A percentile compares a stretch with the other conserved stretches of the same genome.
phyloP scores from a whole-genome alignment of 2,113 vertebrate species.

The Periophthalmus modestus region DNA sequence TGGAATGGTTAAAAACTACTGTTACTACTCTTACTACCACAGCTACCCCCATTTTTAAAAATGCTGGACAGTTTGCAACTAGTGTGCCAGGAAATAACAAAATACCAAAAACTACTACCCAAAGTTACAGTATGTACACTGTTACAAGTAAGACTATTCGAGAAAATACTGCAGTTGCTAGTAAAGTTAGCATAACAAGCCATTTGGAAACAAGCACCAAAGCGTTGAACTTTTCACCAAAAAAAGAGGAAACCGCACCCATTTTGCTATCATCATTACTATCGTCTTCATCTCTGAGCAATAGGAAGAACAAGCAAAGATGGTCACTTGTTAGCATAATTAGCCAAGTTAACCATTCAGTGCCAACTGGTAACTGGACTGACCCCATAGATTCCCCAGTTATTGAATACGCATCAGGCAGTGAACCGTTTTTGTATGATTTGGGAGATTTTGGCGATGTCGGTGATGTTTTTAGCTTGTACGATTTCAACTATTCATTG shows the following conservation, averaged over 20 bases:
- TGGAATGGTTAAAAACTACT: neutral
- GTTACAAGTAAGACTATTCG: neutral
- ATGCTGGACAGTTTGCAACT: too few species aligned
- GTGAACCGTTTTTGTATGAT: conserved; percentile 51
- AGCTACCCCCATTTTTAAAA: neutral
- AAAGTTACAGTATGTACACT: neutral
- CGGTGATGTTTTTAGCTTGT: conserved; percentile 37
- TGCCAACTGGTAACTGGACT: conserved; percentile 26
- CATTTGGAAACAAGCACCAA: neutral
- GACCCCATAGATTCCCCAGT: conserved; percentile 6
- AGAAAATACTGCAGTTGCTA: neutral
- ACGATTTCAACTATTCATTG: conserved; percentile 54
- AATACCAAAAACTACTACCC: neutral
- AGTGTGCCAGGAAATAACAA: neutral
- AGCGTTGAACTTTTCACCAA: neutral
- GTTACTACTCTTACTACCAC: neutral
- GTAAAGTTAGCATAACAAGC: neutral
- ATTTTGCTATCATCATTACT: conserved; percentile 4
- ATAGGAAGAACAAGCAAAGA: conserved; percentile 69
- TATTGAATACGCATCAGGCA: conserved; percentile 44
- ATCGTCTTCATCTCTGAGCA: conserved; percentile 35
- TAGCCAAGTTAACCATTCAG: conserved; percentile 32
- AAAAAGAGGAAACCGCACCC: conserved; percentile 26
- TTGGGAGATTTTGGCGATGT: conserved; percentile 11
- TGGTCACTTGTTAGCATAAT: conserved; percentile 27